Conservation (phyloP, 2,888 invertebrate genomes). For the Campaea margaritaria region DNA sequence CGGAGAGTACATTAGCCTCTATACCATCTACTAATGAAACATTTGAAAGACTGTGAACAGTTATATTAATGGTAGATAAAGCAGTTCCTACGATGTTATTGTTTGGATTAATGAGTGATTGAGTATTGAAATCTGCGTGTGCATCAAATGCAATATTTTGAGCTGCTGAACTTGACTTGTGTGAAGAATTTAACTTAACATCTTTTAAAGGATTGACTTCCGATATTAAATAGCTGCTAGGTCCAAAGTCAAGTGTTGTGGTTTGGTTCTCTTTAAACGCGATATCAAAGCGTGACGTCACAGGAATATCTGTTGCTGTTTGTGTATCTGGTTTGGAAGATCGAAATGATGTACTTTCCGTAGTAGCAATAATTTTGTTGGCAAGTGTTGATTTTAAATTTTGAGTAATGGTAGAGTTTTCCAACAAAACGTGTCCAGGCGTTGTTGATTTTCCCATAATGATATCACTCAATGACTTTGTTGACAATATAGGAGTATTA, state of each 20-base stretch:
- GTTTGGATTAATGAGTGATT: background rate
- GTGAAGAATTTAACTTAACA: background rate
- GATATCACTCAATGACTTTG: background rate
- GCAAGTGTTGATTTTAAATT: background rate
- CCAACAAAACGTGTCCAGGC: background rate
- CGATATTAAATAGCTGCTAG: background rate
- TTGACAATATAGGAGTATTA: background rate
- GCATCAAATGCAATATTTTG: background rate
- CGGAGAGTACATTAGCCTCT: background rate
- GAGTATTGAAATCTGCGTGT: background rate
- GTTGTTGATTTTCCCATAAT: background rate
- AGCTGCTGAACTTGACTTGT: background rate
- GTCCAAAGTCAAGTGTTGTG: background rate
- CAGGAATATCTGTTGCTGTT: too few relatives aligned
- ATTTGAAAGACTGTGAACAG: too few relatives aligned
- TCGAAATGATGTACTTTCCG: background rate
- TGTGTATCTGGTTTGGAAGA: too few relatives aligned
- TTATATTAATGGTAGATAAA: too few relatives aligned
- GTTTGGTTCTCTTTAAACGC: background rate
- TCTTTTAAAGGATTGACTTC: background rate
- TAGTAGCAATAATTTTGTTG: background rate
- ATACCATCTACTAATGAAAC: background rate
- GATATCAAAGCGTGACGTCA: background rate
- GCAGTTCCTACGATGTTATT: too few relatives aligned
- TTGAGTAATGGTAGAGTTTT: background rate